Base-by-base conservation (phyloP, 2,113 vertebrate genomes). In the Ardeotis arabs region DNA sequence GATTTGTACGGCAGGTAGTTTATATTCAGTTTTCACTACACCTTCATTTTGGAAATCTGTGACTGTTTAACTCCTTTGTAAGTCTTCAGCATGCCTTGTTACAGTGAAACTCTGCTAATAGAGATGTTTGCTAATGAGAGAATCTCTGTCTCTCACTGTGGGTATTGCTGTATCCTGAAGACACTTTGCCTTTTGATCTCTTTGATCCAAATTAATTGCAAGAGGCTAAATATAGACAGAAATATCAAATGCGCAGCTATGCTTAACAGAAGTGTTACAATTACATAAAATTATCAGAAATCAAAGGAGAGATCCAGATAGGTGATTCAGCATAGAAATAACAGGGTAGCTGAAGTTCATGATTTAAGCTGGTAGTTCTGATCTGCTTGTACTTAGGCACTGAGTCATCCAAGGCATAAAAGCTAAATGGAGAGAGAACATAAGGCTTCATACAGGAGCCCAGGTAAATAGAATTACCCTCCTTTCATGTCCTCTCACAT, bases 331-430 rank as follows among this genome's bases (percentile, higher is more conserved):
- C 24, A 6, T 33, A 52, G 73, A 93, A 93, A 72, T 93, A 67
- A 78, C 18, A 83, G 35, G 25, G 41, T 87, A 87, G 86, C 60
- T 87, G 72, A 67, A 93, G 60, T 94, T 93, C 53, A 45, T 19
- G 1, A 47, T 87, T 92, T 94, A 63, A 84, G 18, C 37, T 86
- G n/a, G 12, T 93, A 56, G 68, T 81, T 94, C 56, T 84, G 52
- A 84, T 94, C 44, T 87, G 35, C 73, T 89, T 0, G 0, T 70
- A 37, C 3, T 4, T 18, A 39, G 41, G n/a, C 55, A 77, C 52
- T 74, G 84, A 85, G n/a, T 94, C 92, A 90, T 56, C n/a, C 49
- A 45, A 92, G 56, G 60, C 63, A 39, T 63, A 68, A 93, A 86
- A 88, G 28, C 77, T 84, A 92, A 92, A 74, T 10, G 37, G 90